Conservation (phyloP, 2,113 vertebrate genomes). For the Melanotaenia duboulayi region DNA sequence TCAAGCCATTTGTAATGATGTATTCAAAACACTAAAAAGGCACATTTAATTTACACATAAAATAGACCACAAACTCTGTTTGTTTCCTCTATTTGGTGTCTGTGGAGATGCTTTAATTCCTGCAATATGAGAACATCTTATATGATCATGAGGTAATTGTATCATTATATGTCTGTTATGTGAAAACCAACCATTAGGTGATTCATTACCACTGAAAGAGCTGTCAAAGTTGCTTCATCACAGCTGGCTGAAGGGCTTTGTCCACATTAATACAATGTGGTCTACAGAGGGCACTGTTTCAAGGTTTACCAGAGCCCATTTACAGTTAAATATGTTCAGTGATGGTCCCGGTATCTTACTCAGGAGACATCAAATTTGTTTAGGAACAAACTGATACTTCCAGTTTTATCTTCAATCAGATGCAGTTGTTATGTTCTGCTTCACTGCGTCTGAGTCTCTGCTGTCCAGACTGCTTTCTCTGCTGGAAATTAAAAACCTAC, state of each 20-base stretch:
- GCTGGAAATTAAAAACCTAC: constrained; percentile 4
- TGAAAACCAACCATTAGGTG: not conserved
- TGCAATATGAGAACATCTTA: not conserved
- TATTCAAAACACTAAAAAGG: not conserved
- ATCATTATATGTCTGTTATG: constrained; percentile 13
- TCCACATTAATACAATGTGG: constrained; percentile 1
- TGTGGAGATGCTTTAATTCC: not conserved
- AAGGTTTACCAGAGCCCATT: constrained; percentile 13
- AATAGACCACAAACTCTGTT: not conserved
- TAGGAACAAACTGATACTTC: constrained; percentile 28
- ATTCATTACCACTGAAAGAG: not conserved
- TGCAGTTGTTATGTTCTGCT: constrained; percentile 9
- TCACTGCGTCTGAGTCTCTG: constrained; percentile 11
- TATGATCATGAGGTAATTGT: not conserved
- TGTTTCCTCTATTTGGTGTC: no score
- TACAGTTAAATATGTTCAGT: not conserved
- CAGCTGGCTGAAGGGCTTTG: not conserved
- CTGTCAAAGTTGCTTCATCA: not conserved
- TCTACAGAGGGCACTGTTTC: constrained; percentile 75
- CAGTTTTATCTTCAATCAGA: constrained; percentile 42
- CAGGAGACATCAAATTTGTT: constrained; percentile 14
- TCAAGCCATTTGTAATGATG: not conserved
- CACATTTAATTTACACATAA: no score
- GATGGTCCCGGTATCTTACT: constrained; percentile 23
- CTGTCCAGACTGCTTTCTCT: constrained; percentile 18